Base-by-base conservation (phyloP, 1,140 invertebrate genomes). In the Vollenhovia emeryi region DNA sequence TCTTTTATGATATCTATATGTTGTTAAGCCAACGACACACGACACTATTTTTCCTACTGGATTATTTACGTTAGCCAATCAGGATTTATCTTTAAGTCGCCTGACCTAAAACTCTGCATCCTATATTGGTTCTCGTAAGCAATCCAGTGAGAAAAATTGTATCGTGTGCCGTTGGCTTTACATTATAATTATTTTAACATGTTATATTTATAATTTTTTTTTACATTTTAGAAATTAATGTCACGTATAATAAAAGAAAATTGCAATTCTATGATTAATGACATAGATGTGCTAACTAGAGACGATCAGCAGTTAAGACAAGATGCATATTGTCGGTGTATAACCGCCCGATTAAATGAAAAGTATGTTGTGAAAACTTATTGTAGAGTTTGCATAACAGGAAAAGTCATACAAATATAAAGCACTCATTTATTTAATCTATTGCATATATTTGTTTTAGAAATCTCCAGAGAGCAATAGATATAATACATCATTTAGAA, bases 231-330 rank as follows among this genome's bases (percentile, higher is more conserved):
- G 89, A 91, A 86, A 85, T 87, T 94, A n/a, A 89, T 92, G 59
- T 82, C 66, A 18, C 87, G 79, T 48, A 92, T 94, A 52, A 93
- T 94, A 68, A 93, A 92, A 84, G 79, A 92, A 90, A 86, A 93
- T 76, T 60, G 59, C 6, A 27, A 80, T 5, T 84, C 88, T 9
- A 90, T 92, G 87, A 86, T 94, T 52, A 84, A 87, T 1, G 92
- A 94, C 85, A 89, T 94, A 78, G 82, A 85, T 45, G 90, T 88
- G 62, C 57, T 94, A 27, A 94, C 93, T 40, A 93, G 91, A 89
- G 91, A 90, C 50, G 87, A 94, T 88, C 33, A 57, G 11, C 83
- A 68, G 62, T 87, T 91, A 36, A 91, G 86, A 82, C 87, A 83
- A 60, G 84, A 71, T 50, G 90, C 91, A 45, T 87, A 93, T 33